Evolutionary conservation across 2,797 vertebrate genomes (phyloP).

Genomic region (Epinephelus coioides): DNA sequence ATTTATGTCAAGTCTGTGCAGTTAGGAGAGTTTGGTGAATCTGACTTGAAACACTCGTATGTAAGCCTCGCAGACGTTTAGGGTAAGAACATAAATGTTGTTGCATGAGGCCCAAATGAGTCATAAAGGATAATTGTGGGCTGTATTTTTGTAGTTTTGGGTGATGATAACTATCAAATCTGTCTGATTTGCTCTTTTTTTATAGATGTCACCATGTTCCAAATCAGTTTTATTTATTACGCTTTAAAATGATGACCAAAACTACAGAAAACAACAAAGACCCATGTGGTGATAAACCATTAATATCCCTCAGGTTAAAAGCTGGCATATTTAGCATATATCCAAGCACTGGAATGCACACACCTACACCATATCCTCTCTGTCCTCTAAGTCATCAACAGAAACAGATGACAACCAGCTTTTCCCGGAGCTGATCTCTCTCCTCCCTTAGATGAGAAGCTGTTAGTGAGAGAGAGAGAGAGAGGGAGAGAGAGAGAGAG

Average conservation of each 20-base stretch:
- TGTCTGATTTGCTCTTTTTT: not conserved
- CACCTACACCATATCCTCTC: slow-evolving; percentile 51
- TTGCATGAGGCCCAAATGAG: not conserved
- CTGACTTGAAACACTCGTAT: not conserved
- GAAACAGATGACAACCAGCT: slow-evolving; percentile 71
- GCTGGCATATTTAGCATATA: slow-evolving; percentile 38
- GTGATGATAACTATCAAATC: not conserved
- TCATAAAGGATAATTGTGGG: not conserved
- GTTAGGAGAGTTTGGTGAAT: not conserved
- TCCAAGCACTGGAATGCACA: slow-evolving; percentile 38
- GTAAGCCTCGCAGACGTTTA: not conserved
- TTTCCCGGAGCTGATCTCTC: slow-evolving; percentile 65
- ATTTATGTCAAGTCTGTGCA: not conserved
- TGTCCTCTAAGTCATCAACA: slow-evolving; percentile 68
- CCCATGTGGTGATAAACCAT: not conserved
- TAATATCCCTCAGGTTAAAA: slow-evolving; percentile 34
- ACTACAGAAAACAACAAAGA: not conserved
- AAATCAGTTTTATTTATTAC: not conserved
- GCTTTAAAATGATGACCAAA: not conserved
- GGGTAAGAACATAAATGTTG: not conserved
- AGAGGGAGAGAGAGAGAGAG: slow-evolving; percentile 35
- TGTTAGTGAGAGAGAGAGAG: slow-evolving; percentile 33
- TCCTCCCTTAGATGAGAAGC: slow-evolving; percentile 61
- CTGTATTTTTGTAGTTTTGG: not conserved
- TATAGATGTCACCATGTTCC: not conserved